These are phyloP conservation scores for Sebastes oblongus DNA, from an alignment of 2,797 vertebrate genomes.

Conservation along the genomic window DNA sequence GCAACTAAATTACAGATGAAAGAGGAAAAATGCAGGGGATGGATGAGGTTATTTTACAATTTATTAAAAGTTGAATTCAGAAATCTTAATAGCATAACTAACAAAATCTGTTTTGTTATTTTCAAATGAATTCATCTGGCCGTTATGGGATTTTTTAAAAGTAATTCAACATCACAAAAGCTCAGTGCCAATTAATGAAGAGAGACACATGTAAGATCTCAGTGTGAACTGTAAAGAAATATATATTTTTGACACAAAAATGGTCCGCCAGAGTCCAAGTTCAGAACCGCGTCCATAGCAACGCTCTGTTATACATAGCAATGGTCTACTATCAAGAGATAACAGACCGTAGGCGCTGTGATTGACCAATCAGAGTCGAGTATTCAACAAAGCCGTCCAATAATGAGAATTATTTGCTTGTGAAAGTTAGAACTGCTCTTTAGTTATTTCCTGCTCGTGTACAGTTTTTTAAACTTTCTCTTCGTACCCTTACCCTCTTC, in stretches of 20 bases:
- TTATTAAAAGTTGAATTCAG: not conserved
- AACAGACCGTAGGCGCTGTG: no score
- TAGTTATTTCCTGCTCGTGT: not conserved
- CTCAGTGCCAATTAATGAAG: not conserved
- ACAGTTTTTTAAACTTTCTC: not conserved
- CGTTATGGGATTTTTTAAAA: not conserved
- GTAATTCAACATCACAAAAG: not conserved
- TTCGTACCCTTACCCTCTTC: not conserved
- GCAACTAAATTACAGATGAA: not conserved
- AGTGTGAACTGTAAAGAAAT: not conserved
- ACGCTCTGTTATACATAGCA: no score
- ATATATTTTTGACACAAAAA: no score
- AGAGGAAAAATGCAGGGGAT: not conserved
- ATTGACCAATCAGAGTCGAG: no score
- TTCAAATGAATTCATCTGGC: not conserved
- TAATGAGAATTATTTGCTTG: not conserved
- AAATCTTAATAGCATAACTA: not conserved
- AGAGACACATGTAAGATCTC: not conserved
- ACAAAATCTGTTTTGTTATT: not conserved
- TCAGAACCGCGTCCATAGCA: no score
- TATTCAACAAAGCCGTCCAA: no score
- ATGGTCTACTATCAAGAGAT: no score
- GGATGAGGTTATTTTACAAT: not conserved
- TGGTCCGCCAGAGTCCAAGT: no score
- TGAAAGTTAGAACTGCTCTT: not conserved